Conservation (phyloP, 2,888 invertebrate genomes). For the Parnassius glacialis region DNA sequence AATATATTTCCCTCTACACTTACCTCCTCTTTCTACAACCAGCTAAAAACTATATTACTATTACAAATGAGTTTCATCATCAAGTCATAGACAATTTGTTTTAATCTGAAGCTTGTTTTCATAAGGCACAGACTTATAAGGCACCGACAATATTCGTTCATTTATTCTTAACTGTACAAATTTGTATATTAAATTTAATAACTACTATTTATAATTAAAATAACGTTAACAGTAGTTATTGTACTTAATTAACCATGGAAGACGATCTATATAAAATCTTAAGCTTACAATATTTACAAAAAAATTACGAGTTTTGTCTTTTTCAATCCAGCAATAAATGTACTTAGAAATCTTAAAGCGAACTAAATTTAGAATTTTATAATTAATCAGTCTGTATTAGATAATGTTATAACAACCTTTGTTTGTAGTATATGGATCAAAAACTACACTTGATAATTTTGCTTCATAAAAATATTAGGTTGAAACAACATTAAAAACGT, state of each 20-base stretch:
- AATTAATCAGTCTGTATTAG: constrained; percentile 75
- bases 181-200: constrained; percentile 20
- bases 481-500: too few species aligned
- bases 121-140: constrained; percentile 34
- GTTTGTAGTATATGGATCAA: background rate
- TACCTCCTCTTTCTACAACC: background rate
- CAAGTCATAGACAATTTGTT: background rate
- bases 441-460: too few species aligned
- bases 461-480: too few species aligned
- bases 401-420: constrained; percentile 60
- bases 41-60: constrained; percentile 19
- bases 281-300: constrained; percentile 52
- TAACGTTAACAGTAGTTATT: constrained; percentile 38
- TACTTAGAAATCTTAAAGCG: constrained; percentile 45
- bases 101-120: background rate
- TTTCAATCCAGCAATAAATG: constrained; percentile 42
- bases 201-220: constrained; percentile 21
- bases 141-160: constrained; percentile 46
- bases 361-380: constrained; percentile 54
- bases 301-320: constrained; percentile 52
- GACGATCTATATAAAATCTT: constrained; percentile 43
- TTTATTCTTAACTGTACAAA: constrained; percentile 17
- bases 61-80: constrained; percentile 3
- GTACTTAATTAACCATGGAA: constrained; percentile 58
- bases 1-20: background rate